These are phyloP conservation scores for Tupaia tana DNA, from an alignment of 2,113 vertebrate species.

Conservation along the genomic window DNA sequence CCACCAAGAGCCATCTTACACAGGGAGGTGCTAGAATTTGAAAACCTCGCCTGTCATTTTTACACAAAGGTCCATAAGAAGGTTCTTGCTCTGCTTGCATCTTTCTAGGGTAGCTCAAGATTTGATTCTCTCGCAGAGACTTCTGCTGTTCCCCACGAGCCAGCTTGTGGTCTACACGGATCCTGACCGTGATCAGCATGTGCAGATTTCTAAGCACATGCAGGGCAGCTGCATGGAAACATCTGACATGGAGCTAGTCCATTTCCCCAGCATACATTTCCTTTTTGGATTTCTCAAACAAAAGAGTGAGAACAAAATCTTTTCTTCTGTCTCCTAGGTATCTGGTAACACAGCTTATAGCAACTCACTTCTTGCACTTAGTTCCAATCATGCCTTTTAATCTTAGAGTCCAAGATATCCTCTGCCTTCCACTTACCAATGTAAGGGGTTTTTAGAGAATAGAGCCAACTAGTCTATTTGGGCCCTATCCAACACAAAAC, in stretches of 20 bases:
- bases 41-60: neutral
- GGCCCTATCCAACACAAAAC: neutral
- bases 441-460: neutral
- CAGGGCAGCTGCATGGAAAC: rapidly evolving
- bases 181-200: neutral
- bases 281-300: neutral
- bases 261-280: neutral
- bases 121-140: neutral
- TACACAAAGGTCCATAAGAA: neutral
- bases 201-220: neutral
- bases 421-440: neutral
- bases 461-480: neutral
- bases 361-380: neutral
- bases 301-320: neutral
- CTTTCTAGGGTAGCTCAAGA: neutral
- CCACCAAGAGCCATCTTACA: neutral
- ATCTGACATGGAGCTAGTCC: neutral
- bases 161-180: neutral
- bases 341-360: neutral
- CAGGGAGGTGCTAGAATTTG: neutral
- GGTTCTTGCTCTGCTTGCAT: neutral
- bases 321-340: neutral
- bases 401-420: neutral
- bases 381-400: neutral
- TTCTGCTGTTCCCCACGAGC: neutral